These are phyloP conservation scores for Cerastis leucographa DNA, from an alignment of 2,888 invertebrate genomes.

Conservation along the genomic window DNA sequence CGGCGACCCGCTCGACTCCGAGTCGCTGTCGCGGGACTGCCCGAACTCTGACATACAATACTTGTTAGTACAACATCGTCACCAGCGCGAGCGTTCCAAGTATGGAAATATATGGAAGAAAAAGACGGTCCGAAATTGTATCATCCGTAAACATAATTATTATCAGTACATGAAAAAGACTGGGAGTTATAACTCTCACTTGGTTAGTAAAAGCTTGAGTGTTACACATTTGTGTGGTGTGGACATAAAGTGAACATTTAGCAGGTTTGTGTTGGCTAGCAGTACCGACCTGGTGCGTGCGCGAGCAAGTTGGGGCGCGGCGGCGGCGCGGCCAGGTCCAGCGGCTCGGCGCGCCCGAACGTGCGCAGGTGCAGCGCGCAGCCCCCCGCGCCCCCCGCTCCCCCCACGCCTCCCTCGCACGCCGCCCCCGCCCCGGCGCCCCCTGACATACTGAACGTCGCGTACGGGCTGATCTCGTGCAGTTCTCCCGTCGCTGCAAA, in stretches of 20 bases:
- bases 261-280: neutral
- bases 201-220: neutral
- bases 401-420: conserved; percentile 59
- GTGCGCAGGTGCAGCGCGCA: conserved; percentile 81
- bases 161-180: neutral
- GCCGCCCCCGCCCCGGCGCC: conserved; percentile 78
- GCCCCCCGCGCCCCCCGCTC: conserved; percentile 56
- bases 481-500: conserved; percentile 82
- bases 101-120: neutral
- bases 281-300: conserved; percentile 70
- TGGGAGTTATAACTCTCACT: neutral
- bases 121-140: neutral
- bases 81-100: neutral
- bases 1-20: conserved; percentile 85
- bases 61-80: neutral
- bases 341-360: conserved; percentile 76
- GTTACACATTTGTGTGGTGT: neutral
- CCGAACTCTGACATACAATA: conserved; percentile 70
- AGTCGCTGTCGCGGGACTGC: conserved; percentile 79
- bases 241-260: neutral
- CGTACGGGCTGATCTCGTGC: conserved; percentile 94
- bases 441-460: conserved; percentile 93
- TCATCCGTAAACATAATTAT: neutral
- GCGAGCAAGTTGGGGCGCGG: conserved; percentile 79
- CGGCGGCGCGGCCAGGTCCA: conserved; percentile 78